Percentiles rank a stretch among this genome's conserved stretches.
Conservation (phyloP, 2,888 invertebrate species). For the Schrankia costaestrigalis region DNA sequence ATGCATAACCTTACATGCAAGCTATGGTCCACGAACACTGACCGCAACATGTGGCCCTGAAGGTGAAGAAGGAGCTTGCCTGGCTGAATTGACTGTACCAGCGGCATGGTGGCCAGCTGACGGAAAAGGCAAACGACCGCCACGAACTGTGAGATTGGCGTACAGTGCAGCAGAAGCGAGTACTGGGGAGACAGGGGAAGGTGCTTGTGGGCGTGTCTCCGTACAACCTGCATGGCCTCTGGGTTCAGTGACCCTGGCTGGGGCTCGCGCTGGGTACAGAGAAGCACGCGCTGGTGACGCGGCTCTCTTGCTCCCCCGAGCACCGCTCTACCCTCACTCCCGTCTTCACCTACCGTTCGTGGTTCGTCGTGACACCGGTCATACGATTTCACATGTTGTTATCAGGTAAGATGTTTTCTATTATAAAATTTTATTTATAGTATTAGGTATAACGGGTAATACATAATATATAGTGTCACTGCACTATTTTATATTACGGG, state of each 20-base stretch:
- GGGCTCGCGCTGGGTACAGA: conserved; percentile 89
- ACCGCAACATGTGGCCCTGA: conserved; percentile 96
- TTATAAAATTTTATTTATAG: background rate
- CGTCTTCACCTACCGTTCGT: conserved; percentile 95
- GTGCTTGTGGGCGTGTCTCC: conserved; percentile 86
- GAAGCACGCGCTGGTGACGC: conserved; percentile 92
- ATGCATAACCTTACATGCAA: conserved; percentile 90
- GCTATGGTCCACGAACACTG: conserved; percentile 81
- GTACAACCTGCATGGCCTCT: conserved; percentile 85
- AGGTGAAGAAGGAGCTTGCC: conserved; percentile 94
- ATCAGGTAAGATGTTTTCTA: conserved; percentile 84
- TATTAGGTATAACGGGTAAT: no score
- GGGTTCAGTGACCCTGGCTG: conserved; percentile 85
- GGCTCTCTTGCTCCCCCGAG: conserved; percentile 92
- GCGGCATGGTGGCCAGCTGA: conserved; percentile 94
- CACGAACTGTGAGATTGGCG: conserved; percentile 88
- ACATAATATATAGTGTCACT: no score
- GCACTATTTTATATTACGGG: no score
- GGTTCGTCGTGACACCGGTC: conserved; percentile 85
- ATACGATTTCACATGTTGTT: conserved; percentile 88
- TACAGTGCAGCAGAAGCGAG: conserved; percentile 94
- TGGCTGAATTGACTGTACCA: conserved; percentile 93
- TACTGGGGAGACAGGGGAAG: conserved; percentile 82
- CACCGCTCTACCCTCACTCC: conserved; percentile 93
- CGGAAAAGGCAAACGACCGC: conserved; percentile 83